Base-by-base conservation (phyloP, 2,797 vertebrate species). In the Helarctos malayanus region DNA sequence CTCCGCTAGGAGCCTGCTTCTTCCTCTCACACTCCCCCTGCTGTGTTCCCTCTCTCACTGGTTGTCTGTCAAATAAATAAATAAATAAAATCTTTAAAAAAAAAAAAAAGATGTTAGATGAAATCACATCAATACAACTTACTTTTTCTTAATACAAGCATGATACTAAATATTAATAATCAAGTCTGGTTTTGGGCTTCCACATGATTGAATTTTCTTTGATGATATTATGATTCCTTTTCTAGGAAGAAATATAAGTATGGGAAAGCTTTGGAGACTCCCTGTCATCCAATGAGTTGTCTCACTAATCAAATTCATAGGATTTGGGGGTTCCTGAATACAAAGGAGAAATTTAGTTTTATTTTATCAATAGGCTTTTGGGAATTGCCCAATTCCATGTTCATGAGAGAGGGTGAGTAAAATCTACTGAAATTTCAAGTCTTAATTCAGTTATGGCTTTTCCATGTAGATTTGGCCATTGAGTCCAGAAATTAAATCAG, bases 111-210 rank as follows among this genome's bases (percentile, higher is more conserved):
- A 91, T 93, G 57, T 87, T 75, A 92, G 65, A 78, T 92, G 71
- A 98, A 88, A 88, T 94, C 47, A 88, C n/a, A 87, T 57, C 3
- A 78, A 6, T 95, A 80, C 57, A 76, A 83, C 7, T 91, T 95
- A 81, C 35, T 61, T 94, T 94, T 90, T 94, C 57, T 85, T 76
- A 78, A 56, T 63, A 89, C 61, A 38, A 81, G 41, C 3, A 47
- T 86, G 49, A 79, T 71, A 79, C 23, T 79, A 91, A 89, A 87
- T 85, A 91, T 83, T 95, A 96, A 82, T 85, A 90, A 92, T 87
- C 21, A 87, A 83, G 69, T 84, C 54, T 91, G 47, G 2, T 45
- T 78, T 87, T n/a, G 81, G 35, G 54, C 25, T 93, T 78, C 63
- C 27, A 87, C 1, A 29, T 87, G 41, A 90, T 59, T 93, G 21